A percentile compares a stretch with the other conserved stretches of the same genome.
Evolutionary conservation across 2,888 invertebrate genomes (phyloP).

Genomic region (Tachina fera): DNA sequence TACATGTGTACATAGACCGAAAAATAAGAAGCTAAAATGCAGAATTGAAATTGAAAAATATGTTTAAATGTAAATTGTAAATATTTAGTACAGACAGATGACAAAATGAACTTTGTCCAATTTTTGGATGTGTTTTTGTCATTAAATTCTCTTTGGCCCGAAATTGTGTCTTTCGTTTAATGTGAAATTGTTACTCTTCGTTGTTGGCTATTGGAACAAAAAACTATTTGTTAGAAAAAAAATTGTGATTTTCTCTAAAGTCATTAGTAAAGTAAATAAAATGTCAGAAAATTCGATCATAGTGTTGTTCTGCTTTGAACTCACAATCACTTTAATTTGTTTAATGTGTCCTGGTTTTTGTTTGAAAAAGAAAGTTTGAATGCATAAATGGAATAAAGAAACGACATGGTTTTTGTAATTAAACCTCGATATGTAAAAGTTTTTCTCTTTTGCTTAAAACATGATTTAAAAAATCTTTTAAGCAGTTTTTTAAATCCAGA

Average conservation of each 20-base stretch:
- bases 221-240: constrained; percentile 27
- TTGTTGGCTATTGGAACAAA: constrained; percentile 11
- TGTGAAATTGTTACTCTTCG: constrained; percentile 17
- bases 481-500: too few relatives aligned
- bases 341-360: constrained; percentile 32
- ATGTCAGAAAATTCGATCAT: constrained; percentile 28
- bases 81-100: constrained; percentile 29
- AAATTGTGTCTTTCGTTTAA: constrained; percentile 22
- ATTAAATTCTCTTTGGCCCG: not conserved
- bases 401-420: constrained; percentile 21
- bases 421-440: not conserved
- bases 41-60: constrained; percentile 39
- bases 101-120: constrained; percentile 11
- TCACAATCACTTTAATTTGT: constrained; percentile 20
- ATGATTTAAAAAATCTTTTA: too few relatives aligned
- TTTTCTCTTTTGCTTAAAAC: too few relatives aligned
- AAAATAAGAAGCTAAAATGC: constrained; percentile 28
- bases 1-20: too few relatives aligned
- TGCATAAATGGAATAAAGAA: not conserved
- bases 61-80: constrained; percentile 28
- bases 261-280: constrained; percentile 46
- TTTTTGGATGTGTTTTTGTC: constrained; percentile 8
- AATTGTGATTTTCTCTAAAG: constrained; percentile 30
- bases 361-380: constrained; percentile 3
- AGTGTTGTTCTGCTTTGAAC: constrained; percentile 9